A percentile compares a stretch with the other conserved stretches of the same genome.
These are phyloP conservation scores for Balearica regulorum DNA, from an alignment of 2,797 vertebrate species.

Conservation along the genomic window DNA sequence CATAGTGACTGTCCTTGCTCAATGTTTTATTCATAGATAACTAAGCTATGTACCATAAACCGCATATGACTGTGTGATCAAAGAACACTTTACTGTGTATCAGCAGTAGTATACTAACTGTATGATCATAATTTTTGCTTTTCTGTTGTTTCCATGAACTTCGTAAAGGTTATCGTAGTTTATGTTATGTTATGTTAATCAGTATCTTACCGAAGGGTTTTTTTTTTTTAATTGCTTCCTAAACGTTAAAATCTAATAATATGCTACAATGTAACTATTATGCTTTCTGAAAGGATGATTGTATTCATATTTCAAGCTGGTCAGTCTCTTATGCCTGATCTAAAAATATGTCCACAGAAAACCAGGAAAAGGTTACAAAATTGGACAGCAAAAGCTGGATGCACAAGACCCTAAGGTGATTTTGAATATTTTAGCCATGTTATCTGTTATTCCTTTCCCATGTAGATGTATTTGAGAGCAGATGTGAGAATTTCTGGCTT, in stretches of 20 bases:
- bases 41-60: conserved; percentile 55
- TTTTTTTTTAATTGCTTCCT: neutral
- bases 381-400: neutral
- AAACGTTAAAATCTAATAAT: neutral
- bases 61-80: conserved; percentile 32
- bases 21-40: conserved; percentile 73
- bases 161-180: neutral
- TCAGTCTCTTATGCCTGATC: neutral
- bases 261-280: neutral
- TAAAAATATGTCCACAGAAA: neutral
- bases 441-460: neutral
- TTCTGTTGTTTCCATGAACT: neutral
- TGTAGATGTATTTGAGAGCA: neutral
- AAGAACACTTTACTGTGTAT: conserved; percentile 12
- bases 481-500: neutral
- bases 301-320: neutral
- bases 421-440: neutral
- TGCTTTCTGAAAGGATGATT: neutral
- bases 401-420: neutral
- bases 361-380: neutral
- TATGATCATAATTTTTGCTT: neutral
- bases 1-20: conserved; percentile 50
- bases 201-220: neutral
- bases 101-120: neutral
- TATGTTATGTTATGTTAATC: neutral